Conservation (phyloP, 1,140 invertebrate species). For the Heliconius hewitsoni region DNA sequence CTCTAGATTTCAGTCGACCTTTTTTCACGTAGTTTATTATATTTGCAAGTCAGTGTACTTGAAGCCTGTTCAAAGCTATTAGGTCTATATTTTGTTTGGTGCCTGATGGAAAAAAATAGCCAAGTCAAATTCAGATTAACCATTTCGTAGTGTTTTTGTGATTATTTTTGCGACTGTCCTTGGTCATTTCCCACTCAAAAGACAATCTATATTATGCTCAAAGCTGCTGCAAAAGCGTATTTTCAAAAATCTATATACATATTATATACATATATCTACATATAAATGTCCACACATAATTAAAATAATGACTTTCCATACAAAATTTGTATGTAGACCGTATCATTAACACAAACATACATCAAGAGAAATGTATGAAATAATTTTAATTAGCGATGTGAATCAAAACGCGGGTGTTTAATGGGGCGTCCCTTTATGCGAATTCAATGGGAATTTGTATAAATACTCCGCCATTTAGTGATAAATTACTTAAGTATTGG, state of each 20-base stretch:
- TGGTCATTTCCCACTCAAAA: no score
- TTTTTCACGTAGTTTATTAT: no score
- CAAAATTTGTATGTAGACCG: neutral
- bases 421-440: constrained; percentile 2
- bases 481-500: neutral
- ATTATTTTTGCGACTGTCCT: no score
- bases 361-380: neutral
- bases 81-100: no score
- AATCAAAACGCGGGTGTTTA: constrained; percentile 1
- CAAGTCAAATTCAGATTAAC: no score
- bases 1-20: no score
- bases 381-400: constrained; percentile 13
- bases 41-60: no score
- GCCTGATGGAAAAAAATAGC: no score
- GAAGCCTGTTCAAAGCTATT: no score
- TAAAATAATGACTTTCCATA: neutral
- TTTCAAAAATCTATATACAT: neutral
- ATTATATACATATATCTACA: neutral
- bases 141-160: no score
- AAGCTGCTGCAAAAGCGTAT: no score
- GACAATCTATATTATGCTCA: no score
- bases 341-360: constrained; percentile 1
- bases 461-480: neutral
- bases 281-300: neutral
- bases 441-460: constrained; percentile 10